Conservation (phyloP, 2,888 invertebrate species). For the Parasteatoda lunata region DNA sequence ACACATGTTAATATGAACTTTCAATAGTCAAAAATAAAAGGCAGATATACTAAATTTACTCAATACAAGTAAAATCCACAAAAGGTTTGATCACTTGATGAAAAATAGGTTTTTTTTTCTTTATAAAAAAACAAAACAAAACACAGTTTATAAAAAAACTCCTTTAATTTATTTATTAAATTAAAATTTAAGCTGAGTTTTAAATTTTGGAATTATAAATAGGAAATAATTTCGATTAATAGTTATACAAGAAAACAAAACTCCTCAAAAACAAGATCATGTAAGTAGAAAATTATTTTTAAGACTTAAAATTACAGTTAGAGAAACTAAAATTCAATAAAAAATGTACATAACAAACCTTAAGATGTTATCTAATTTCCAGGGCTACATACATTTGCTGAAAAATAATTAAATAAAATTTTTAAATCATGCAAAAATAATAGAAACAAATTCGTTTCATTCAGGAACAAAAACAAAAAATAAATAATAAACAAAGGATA, state of each 20-base stretch:
- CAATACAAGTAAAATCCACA: too few species aligned
- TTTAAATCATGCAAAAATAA: constrained; percentile 49
- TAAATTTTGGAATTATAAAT: background rate
- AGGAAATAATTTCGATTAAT: background rate
- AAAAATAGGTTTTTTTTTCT: too few species aligned
- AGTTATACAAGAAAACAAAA: background rate
- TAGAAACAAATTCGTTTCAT: background rate
- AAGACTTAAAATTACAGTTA: background rate
- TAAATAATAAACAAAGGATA: too few species aligned
- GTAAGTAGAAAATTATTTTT: constrained; percentile 3
- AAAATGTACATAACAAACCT: constrained; percentile 41
- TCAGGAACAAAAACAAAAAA: too few species aligned
- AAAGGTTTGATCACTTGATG: too few species aligned
- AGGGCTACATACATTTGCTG: constrained; percentile 62
- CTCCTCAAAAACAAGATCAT: background rate
- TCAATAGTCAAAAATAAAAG: too few species aligned
- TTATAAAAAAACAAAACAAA: too few species aligned
- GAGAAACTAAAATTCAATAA: background rate
- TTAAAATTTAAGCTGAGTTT: background rate
- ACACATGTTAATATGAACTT: too few species aligned
- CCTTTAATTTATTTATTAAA: background rate
- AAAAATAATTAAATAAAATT: constrained; percentile 35
- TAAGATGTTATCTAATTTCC: constrained; percentile 43
- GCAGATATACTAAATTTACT: too few species aligned
- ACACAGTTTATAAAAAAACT: too few species aligned